Conservation (phyloP, 2,888 invertebrate genomes). For the Exephanes ischioxanthus region DNA sequence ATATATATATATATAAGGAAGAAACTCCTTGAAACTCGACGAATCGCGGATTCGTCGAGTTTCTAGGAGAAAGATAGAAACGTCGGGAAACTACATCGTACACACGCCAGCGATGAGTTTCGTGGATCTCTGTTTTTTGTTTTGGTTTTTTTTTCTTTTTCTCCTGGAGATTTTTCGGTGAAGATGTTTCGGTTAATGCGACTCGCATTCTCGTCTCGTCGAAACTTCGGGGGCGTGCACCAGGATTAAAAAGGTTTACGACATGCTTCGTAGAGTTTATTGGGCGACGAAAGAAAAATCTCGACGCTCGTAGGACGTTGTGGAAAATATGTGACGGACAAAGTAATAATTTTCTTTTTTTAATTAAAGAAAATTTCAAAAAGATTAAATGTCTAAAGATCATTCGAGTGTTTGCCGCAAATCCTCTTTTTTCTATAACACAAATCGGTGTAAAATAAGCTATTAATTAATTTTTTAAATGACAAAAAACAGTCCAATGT, state of each 20-base stretch:
- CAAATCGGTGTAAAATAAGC: too few species aligned
- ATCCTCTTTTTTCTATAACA: too few species aligned
- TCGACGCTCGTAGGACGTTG: not conserved
- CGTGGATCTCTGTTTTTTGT: not conserved
- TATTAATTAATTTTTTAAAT: too few species aligned
- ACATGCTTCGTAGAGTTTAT: not conserved
- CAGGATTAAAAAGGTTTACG: conserved; percentile 7
- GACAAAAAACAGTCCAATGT: not conserved
- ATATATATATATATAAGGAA: conserved; percentile 45
- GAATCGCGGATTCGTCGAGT: too few species aligned
- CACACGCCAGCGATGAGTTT: conserved; percentile 14
- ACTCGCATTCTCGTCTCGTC: not conserved
- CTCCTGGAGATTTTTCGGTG: not conserved
- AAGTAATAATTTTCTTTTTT: not conserved
- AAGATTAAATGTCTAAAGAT: not conserved
- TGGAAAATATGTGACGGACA: not conserved
- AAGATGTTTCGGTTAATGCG: conserved; percentile 4
- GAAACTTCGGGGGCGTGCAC: not conserved
- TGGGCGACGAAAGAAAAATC: not conserved
- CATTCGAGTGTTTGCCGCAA: too few species aligned
- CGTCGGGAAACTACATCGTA: conserved; percentile 14
- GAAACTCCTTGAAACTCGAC: conserved; percentile 69
- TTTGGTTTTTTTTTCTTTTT: not conserved
- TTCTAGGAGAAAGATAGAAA: conserved; percentile 24
- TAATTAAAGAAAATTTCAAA: too few species aligned